A percentile compares a stretch with the other conserved stretches of the same genome.
Conservation (phyloP, 1,140 invertebrate genomes). For the Lepidurus arcticus region DNA sequence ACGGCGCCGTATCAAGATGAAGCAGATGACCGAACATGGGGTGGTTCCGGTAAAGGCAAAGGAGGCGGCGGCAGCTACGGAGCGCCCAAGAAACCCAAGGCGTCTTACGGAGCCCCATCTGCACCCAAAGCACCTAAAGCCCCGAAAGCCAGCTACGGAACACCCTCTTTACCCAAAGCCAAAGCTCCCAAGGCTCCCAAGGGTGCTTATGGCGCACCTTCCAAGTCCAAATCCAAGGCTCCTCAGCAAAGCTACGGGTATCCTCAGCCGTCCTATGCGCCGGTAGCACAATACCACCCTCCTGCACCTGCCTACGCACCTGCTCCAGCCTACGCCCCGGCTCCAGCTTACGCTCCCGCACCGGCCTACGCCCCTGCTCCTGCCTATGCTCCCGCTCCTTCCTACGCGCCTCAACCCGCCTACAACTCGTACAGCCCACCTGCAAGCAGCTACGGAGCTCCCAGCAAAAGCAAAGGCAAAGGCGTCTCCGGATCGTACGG, state of each 20-base stretch:
- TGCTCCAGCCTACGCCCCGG: constrained; percentile 19
- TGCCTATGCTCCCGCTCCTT: constrained; percentile 28
- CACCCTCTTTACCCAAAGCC: constrained; percentile 30
- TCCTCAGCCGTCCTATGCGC: constrained; percentile 26
- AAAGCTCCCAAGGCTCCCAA: constrained; percentile 33
- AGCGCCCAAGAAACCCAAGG: constrained; percentile 33
- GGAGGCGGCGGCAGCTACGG: constrained; percentile 25
- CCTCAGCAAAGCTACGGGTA: constrained; percentile 28
- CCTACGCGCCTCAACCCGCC: constrained; percentile 23
- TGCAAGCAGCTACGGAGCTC: constrained; percentile 24
- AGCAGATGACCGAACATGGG: constrained; percentile 33
- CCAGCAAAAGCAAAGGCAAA: constrained; percentile 23
- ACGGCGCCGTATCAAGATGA: constrained; percentile 16
- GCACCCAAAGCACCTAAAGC: constrained; percentile 34
- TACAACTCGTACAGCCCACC: constrained; percentile 25
- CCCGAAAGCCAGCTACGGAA: constrained; percentile 33
- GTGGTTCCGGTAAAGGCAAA: constrained; percentile 22
- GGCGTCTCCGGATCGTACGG: constrained; percentile 15
- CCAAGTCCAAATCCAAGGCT: constrained; percentile 30
- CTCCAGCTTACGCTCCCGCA: constrained; percentile 28
- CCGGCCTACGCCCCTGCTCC: background rate
- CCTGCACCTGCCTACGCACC: constrained; percentile 28
- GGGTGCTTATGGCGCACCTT: constrained; percentile 31
- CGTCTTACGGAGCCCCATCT: constrained; percentile 31
- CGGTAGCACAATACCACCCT: constrained; percentile 6